Percentiles rank a stretch among this genome's conserved stretches.
Conservation (phyloP, 2,888 invertebrate species). For the Tridacna crocea region DNA sequence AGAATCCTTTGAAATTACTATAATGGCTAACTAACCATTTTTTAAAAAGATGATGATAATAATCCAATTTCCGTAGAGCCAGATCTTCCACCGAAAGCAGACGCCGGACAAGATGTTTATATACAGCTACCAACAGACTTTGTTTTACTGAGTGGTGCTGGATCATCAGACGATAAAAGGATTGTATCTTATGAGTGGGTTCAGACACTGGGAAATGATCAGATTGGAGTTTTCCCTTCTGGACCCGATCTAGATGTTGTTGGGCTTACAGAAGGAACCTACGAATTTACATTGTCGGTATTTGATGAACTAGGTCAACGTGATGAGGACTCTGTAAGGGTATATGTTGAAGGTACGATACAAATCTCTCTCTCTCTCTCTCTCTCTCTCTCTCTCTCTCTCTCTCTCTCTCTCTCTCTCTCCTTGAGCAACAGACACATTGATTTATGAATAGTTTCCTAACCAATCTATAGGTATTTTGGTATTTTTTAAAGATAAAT, state of each 20-base stretch:
- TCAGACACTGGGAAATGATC: constrained; percentile 9
- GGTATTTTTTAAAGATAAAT: too few relatives aligned
- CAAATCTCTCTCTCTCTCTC: too few relatives aligned
- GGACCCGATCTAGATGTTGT: constrained; percentile 10
- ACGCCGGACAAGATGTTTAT: constrained; percentile 42
- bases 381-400: too few relatives aligned
- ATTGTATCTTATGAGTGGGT: constrained; percentile 39
- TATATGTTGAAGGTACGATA: constrained; percentile 35
- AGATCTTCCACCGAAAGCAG: constrained; percentile 41
- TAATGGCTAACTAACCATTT: too few relatives aligned
- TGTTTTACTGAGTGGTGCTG: constrained; percentile 28
- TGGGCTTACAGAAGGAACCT: constrained; percentile 30
- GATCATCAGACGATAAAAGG: constrained; percentile 41
- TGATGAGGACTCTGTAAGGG: constrained; percentile 36
- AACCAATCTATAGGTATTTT: too few relatives aligned
- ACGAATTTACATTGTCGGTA: constrained; percentile 37
- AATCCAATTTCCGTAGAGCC: not conserved
- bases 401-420: too few relatives aligned
- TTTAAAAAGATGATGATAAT: not conserved
- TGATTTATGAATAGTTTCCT: too few relatives aligned
- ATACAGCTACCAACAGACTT: constrained; percentile 35
- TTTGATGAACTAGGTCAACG: constrained; percentile 40
- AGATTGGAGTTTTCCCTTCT: constrained; percentile 1
- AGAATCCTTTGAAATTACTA: too few relatives aligned
- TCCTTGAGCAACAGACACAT: too few relatives aligned